These are phyloP conservation scores for Elachura formosa DNA, from an alignment of 2,113 vertebrate genomes.

Conservation along the genomic window DNA sequence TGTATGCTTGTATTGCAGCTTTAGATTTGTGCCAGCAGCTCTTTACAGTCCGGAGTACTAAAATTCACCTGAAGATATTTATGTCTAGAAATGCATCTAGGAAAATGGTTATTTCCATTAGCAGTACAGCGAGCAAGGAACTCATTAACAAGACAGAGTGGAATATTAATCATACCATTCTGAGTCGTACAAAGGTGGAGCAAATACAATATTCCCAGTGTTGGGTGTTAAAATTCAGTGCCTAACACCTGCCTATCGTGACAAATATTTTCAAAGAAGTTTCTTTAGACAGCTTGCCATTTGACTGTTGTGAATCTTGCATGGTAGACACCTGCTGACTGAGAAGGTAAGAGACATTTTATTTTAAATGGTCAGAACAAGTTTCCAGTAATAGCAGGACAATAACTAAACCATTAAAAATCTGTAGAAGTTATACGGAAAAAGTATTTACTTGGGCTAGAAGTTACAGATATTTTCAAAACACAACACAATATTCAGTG, in stretches of 20 bases:
- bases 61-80: conserved; percentile 21
- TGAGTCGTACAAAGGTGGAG: neutral
- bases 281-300: neutral
- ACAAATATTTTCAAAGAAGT: neutral
- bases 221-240: neutral
- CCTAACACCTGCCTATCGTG: neutral
- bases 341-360: neutral
- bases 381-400: neutral
- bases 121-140: neutral
- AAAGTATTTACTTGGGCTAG: neutral
- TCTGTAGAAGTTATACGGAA: neutral
- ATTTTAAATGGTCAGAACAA: neutral
- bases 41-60: conserved; percentile 4
- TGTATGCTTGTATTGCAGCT: conserved; percentile 15
- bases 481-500: neutral
- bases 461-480: neutral
- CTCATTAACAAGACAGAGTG: neutral
- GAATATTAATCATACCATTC: neutral
- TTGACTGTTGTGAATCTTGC: neutral
- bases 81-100: neutral
- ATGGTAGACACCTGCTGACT: neutral
- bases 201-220: neutral
- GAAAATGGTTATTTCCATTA: conserved; percentile 30
- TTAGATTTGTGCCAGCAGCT: conserved; percentile 51
- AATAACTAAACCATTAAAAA: neutral